Percentiles rank a stretch among this genome's conserved stretches.
phyloP scores from a whole-genome alignment of 2,113 vertebrate species.

The Anthoscopus minutus region DNA sequence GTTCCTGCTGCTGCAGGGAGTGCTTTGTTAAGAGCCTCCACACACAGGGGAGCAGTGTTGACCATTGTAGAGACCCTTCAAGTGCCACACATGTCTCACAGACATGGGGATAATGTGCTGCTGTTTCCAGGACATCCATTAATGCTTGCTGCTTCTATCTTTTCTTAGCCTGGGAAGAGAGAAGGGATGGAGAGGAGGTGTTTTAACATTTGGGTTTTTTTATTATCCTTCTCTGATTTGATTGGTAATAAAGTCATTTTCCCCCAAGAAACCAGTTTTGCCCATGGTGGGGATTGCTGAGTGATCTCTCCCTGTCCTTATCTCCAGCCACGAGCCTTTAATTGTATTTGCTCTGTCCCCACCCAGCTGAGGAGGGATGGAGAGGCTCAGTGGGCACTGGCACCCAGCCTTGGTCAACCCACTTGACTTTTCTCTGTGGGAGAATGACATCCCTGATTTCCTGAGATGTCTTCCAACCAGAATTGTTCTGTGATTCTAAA shows the following conservation, averaged over 20 bases:
- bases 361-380: background rate
- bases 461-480: background rate
- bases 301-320: background rate
- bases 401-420: background rate
- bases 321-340: rapidly evolving
- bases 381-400: background rate
- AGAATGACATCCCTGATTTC: background rate
- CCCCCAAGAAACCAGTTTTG: background rate
- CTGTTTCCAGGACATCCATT: background rate
- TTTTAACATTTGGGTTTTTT: background rate
- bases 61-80: background rate
- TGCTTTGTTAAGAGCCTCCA: background rate
- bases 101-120: background rate
- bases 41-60: background rate
- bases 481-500: background rate
- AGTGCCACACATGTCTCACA: background rate
- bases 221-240: background rate
- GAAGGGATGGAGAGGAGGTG: background rate
- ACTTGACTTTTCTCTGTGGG: too few species aligned
- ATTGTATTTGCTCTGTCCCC: background rate
- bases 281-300: background rate
- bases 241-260: background rate
- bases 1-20: background rate
- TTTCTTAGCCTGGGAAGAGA: background rate
- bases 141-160: background rate